A percentile compares a stretch with the other conserved stretches of the same genome.
Conservation (phyloP, 2,888 invertebrate genomes). For the Electrophaes corylata region DNA sequence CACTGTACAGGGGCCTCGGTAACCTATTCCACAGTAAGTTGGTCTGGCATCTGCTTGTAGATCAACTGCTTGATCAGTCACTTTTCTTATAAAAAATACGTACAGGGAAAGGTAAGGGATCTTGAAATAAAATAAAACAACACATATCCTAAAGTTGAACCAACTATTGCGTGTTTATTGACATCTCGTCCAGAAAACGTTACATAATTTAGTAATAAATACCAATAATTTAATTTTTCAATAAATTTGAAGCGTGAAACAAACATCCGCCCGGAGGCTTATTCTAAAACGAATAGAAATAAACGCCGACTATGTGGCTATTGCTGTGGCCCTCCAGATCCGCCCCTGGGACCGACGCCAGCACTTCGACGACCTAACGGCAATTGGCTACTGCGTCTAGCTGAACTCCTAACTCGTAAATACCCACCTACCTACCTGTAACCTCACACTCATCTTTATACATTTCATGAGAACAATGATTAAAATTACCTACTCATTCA, state of each 20-base stretch:
- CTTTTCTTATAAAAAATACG: neutral
- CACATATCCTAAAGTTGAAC: slow-evolving; percentile 74
- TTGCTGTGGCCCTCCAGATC: slow-evolving; percentile 59
- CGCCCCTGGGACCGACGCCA: slow-evolving; percentile 14
- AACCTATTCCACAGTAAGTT: no score
- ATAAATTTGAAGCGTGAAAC: slow-evolving; percentile 77
- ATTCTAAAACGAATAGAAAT: slow-evolving; percentile 84
- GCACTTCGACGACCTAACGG: slow-evolving; percentile 39
- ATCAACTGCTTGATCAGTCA: no score
- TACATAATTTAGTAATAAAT: slow-evolving; percentile 69
- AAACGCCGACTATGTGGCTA: slow-evolving; percentile 83
- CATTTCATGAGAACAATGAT: slow-evolving; percentile 38
- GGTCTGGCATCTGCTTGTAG: no score
- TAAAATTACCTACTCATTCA: slow-evolving; percentile 41
- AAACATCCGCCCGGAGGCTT: slow-evolving; percentile 76
- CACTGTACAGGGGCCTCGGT: no score
- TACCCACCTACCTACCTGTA: slow-evolving; percentile 29
- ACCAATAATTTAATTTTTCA: slow-evolving; percentile 65
- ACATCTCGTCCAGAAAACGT: slow-evolving; percentile 80
- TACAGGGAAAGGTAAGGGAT: neutral
- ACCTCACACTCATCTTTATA: slow-evolving; percentile 30
- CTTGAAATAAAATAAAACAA: slow-evolving; percentile 53
- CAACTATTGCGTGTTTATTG: slow-evolving; percentile 85
- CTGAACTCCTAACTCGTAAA: slow-evolving; percentile 25
- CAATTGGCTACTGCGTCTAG: slow-evolving; percentile 44